These are phyloP conservation scores for Platichthys stellatus DNA, from an alignment of 2,113 vertebrate genomes.

Conservation along the genomic window DNA sequence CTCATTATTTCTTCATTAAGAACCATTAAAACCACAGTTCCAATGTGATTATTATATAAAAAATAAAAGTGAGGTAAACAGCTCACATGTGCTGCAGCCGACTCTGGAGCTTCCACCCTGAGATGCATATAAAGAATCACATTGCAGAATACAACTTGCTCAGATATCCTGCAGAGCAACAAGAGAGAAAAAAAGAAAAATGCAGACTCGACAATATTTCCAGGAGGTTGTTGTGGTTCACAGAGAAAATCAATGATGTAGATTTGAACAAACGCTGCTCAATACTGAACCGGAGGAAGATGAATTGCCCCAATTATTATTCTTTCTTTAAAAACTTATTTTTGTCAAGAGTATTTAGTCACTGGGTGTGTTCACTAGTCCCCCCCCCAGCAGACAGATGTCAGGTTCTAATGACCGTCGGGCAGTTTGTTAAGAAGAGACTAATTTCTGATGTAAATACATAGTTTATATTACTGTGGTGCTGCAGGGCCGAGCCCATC, in stretches of 20 bases:
- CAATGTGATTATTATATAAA: no score
- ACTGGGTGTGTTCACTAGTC: not conserved
- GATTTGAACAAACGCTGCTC: conserved; percentile 22
- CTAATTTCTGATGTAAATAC: not conserved
- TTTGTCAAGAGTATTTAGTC: conserved; percentile 9
- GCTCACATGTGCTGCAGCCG: no score
- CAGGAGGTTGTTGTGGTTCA: conserved; percentile 12
- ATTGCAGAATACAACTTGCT: no score
- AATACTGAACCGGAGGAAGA: conserved; percentile 19
- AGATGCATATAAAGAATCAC: no score
- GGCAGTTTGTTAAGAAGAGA: not conserved
- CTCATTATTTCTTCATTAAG: no score
- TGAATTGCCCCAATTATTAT: conserved; percentile 24
- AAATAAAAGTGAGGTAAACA: no score
- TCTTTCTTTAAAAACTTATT: conserved; percentile 10
- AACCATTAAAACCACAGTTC: no score
- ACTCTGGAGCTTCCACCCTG: no score
- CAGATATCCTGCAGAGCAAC: not conserved
- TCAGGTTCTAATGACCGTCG: not conserved
- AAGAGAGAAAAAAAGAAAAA: not conserved
- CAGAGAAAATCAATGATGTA: conserved; percentile 22
- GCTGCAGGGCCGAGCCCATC: conserved; percentile 93
- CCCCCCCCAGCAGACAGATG: no score
- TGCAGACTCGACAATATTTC: conserved; percentile 4
- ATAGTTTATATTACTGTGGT: no score